phyloP scores from a whole-genome alignment of 2,888 invertebrate genomes.

The Spialia ferax region DNA sequence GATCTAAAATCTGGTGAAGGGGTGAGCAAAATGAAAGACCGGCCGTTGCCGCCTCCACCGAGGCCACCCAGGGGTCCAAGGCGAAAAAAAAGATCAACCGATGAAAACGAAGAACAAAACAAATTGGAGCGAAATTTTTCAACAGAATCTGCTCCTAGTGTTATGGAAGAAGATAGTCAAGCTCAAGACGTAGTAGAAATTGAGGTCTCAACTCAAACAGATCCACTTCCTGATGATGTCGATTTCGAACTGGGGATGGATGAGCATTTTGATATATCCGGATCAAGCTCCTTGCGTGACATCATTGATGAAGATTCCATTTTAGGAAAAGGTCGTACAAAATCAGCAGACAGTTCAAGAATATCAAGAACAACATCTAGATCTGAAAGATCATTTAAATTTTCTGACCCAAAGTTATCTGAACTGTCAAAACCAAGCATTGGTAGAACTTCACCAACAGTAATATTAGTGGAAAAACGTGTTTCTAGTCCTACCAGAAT shows the following conservation, averaged over 20 bases:
- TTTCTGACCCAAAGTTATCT: constrained; percentile 85
- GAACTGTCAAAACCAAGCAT: constrained; percentile 84
- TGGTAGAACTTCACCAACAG: constrained; percentile 87
- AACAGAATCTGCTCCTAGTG: constrained; percentile 50
- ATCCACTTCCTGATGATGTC: constrained; percentile 93
- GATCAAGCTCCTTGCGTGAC: constrained; percentile 78
- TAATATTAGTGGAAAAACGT: constrained; percentile 87
- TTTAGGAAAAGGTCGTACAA: constrained; percentile 77
- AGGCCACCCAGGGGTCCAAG: constrained; percentile 91
- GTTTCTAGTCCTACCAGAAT: constrained; percentile 87
- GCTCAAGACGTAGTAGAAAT: constrained; percentile 86
- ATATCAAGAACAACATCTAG: constrained; percentile 84
- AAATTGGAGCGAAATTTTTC: constrained; percentile 47
- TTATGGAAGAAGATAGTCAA: constrained; percentile 51
- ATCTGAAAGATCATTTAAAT: constrained; percentile 85
- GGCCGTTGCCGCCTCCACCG: constrained; percentile 95
- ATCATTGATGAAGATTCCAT: constrained; percentile 85
- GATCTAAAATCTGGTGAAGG: constrained; percentile 91
- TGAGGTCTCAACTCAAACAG: constrained; percentile 94
- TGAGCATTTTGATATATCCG: constrained; percentile 76
- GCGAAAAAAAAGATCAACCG: constrained; percentile 65
- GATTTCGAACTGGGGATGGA: constrained; percentile 87
- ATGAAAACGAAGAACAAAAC: constrained; percentile 48
- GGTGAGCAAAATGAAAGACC: constrained; percentile 93
- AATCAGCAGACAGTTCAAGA: constrained; percentile 76